These are phyloP conservation scores for Cephus cinctus DNA, from an alignment of 1,140 invertebrate species.

Conservation along the genomic window DNA sequence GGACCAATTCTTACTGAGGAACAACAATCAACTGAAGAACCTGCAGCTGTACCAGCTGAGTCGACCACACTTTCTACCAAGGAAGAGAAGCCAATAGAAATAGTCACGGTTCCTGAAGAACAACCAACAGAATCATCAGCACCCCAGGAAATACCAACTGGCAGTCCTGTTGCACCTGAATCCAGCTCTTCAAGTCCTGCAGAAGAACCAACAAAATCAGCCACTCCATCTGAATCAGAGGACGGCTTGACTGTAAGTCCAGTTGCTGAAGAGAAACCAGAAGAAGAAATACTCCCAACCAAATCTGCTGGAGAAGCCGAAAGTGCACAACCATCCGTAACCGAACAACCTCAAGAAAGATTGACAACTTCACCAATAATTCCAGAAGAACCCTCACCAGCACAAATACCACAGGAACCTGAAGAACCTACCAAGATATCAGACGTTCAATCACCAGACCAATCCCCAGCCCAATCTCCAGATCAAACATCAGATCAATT, in stretches of 20 bases:
- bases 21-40: no score
- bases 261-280: slow-evolving; percentile 14
- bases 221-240: no score
- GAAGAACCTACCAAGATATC: slow-evolving; percentile 15
- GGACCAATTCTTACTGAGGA: no score
- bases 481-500: slow-evolving; percentile 3
- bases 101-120: neutral
- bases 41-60: no score
- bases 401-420: neutral
- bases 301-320: slow-evolving; percentile 27
- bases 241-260: slow-evolving; percentile 12
- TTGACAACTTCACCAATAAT: slow-evolving; percentile 3
- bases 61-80: neutral
- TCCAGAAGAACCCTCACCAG: slow-evolving; percentile 17
- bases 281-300: slow-evolving; percentile 30
- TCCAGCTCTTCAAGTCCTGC: slow-evolving; percentile 1
- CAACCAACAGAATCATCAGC: slow-evolving; percentile 14
- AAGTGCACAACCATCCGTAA: neutral
- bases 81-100: neutral
- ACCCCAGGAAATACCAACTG: slow-evolving; percentile 3
- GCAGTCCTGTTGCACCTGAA: no score
- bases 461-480: neutral
- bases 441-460: neutral
- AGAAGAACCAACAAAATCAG: slow-evolving; percentile 10
- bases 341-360: neutral